Percentiles rank a stretch among this genome's conserved stretches.
These are phyloP conservation scores for Thymelicus lineola DNA, from an alignment of 2,888 invertebrate species.

Conservation along the genomic window DNA sequence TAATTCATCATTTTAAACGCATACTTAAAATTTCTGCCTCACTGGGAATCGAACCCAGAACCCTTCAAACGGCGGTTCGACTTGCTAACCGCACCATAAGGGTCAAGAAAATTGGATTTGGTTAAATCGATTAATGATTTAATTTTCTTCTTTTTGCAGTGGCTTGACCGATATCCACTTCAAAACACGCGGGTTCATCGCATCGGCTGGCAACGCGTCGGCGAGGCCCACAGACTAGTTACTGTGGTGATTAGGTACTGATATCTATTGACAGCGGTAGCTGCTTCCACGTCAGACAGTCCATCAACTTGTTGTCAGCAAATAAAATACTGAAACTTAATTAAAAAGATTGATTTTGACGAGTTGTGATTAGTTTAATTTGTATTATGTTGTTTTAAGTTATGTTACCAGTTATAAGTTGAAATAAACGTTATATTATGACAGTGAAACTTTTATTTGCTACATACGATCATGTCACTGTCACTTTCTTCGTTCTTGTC, in stretches of 20 bases:
- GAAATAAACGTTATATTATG: background rate
- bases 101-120: no score
- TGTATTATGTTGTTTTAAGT: constrained; percentile 12
- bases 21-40: background rate
- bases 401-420: constrained; percentile 2
- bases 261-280: no score
- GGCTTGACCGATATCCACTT: constrained; percentile 31
- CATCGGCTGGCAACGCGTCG: background rate
- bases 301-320: background rate
- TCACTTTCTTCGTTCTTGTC: no score
- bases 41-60: background rate
- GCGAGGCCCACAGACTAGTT: background rate
- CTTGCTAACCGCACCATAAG: no score
- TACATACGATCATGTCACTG: no score
- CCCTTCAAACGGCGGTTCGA: no score
- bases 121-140: background rate
- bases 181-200: background rate
- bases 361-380: constrained; percentile 31
- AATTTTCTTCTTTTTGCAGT: constrained; percentile 42
- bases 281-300: no score
- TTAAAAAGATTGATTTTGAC: constrained; percentile 19
- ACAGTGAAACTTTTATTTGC: background rate
- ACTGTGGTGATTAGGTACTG: no score
- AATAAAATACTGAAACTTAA: background rate
- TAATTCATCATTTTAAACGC: no score